Conservation (phyloP, 37 sponge, comb jelly and placozoan genomes). For the Crambe crambe region DNA sequence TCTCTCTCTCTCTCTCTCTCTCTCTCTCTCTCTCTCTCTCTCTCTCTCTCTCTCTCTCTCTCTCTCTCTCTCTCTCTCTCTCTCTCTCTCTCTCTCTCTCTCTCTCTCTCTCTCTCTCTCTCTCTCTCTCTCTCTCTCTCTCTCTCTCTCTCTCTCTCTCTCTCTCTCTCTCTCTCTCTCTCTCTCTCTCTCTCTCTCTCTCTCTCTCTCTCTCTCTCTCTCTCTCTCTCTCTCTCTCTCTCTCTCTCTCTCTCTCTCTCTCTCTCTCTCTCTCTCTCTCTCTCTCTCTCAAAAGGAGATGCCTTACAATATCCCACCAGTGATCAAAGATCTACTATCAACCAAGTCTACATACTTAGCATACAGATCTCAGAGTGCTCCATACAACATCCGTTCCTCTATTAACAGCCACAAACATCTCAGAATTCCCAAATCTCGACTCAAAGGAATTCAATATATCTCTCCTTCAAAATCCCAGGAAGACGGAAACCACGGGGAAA, state of each 20-base stretch:
- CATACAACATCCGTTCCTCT: conserved; percentile 1
- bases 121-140: not conserved
- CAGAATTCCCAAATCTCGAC: not conserved
- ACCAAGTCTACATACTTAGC: not conserved
- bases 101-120: conserved; percentile 21
- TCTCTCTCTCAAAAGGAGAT: too few relatives aligned
- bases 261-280: too few relatives aligned
- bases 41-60: not conserved
- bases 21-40: not conserved
- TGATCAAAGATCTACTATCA: not conserved
- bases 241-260: not conserved
- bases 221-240: not conserved
- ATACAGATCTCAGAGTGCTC: too few relatives aligned
- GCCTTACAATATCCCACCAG: not conserved
- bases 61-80: not conserved
- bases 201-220: not conserved
- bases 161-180: not conserved
- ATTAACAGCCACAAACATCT: too few relatives aligned
- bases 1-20: conserved; percentile 27
- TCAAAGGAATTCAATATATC: not conserved
- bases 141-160: not conserved
- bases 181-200: not conserved
- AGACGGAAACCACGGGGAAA: not conserved
- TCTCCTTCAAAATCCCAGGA: not conserved
- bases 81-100: not conserved